Evolutionary conservation across 2,888 invertebrate species (phyloP), one percentile per base, ranked within the genome.

Genomic region (Bellardia pandia): DNA sequence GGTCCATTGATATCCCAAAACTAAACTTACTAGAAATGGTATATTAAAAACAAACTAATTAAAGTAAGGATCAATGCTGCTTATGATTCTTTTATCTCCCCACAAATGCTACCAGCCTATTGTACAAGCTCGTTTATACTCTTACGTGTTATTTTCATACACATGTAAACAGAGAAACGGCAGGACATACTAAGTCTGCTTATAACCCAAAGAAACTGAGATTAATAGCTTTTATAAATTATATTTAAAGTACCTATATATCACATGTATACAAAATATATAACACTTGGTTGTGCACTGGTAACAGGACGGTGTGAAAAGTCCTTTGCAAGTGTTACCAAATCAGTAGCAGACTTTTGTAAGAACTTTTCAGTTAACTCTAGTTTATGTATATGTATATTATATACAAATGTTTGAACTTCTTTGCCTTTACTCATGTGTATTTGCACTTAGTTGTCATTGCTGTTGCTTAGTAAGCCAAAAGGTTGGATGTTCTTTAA

Each of bases 141-240:
- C 7, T 7, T 45, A 45, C 45, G 9, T 11, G 45, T 45, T 45
- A 11, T 9, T 23, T 23, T 23, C 23, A 11, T 23, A 51, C 11
- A 16, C 48, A 51, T 40, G 53, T 42, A 56, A 68, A 40, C 30
- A 66, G 66, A 66, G 53, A 42, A 13, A 11, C 33, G 16, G 37
- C 56, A 68, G 56, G 56, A n/a, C 42, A 60, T 48, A 14, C 42
- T 33, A 23, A 68, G 56, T 45, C 13, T 68, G 11, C 45, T 48
- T n/a, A 45, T 45, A 33, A 78, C 60, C 14, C 14, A 16, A 13
- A 45, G 56, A 42, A 68, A 33, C 56, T 56, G 45, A 68, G 77
- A 58, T 60, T 69, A 69, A 78, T 69, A 78, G 78, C 45, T 69
- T 78, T 13, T 13, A 69, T 66, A 58, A 78, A 78, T 58, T 69